Evolutionary conservation across 1,140 invertebrate species (phyloP).

Genomic region (Eriosoma lanigerum): DNA sequence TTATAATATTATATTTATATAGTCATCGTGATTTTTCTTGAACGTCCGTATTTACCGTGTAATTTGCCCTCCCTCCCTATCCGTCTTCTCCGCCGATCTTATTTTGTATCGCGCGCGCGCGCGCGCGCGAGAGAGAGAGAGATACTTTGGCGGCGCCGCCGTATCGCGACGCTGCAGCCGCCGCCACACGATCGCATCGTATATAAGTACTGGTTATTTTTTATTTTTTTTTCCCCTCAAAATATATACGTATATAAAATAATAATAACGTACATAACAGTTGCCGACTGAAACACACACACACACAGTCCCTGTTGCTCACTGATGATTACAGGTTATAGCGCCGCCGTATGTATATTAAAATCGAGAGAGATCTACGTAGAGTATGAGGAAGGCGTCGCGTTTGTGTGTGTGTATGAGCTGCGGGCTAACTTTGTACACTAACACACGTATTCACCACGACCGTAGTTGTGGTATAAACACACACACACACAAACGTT

Average conservation of each 20-base stretch:
- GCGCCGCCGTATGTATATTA: not conserved
- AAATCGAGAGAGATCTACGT: too few relatives aligned
- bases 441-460: too few relatives aligned
- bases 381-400: too few relatives aligned
- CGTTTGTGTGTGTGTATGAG: constrained; percentile 8
- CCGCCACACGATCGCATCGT: too few relatives aligned
- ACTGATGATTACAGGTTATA: constrained; percentile 28
- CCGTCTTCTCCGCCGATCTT: not conserved
- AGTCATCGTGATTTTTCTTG: constrained; percentile 15
- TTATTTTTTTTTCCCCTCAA: too few relatives aligned
- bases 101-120: too few relatives aligned
- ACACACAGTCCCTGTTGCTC: constrained; percentile 17
- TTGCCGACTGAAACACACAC: not conserved
- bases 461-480: too few relatives aligned
- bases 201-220: not conserved
- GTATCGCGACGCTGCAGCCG: not conserved
- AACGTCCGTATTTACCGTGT: not conserved
- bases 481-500: too few relatives aligned
- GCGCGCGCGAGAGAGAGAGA: too few relatives aligned
- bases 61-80: not conserved
- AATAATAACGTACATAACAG: constrained; percentile 9
- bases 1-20: not conserved
- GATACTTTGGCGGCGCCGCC: not conserved
- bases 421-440: too few relatives aligned
- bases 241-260: not conserved